Evolutionary conservation across 2,797 vertebrate genomes (phyloP).

Genomic region (Pipistrellus kuhlii): DNA sequence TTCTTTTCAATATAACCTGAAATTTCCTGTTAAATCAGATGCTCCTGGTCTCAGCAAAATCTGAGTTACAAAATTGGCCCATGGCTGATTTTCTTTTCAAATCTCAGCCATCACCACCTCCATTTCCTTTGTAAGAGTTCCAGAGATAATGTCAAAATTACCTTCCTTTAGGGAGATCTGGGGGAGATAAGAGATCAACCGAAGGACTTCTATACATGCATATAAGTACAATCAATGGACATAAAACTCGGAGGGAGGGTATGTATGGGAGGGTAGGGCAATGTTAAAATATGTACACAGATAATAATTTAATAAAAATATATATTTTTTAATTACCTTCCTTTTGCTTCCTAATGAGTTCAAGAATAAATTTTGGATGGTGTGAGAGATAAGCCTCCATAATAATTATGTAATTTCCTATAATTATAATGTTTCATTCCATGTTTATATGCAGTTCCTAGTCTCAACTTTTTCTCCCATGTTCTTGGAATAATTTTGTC

Average conservation of each 20-base stretch:
- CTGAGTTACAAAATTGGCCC: slow-evolving; percentile 97
- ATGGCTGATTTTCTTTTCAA: slow-evolving; percentile 97
- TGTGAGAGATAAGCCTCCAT: slow-evolving; percentile 99
- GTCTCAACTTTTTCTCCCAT: too few relatives aligned
- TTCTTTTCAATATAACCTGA: slow-evolving; percentile 96
- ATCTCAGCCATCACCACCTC: slow-evolving; percentile 98
- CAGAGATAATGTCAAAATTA: slow-evolving; percentile 96
- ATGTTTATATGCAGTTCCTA: slow-evolving; percentile 98
- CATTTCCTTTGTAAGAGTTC: slow-evolving; percentile 94
- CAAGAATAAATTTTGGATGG: slow-evolving; percentile 82
- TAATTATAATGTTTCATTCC: slow-evolving; percentile 93
- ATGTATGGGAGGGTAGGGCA: too few relatives aligned
- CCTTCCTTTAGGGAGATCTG: slow-evolving; percentile 88
- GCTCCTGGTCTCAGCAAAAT: slow-evolving; percentile 95
- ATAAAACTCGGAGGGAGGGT: too few relatives aligned
- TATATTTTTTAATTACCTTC: slow-evolving; percentile 88
- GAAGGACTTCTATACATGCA: too few relatives aligned
- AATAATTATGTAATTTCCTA: slow-evolving; percentile 96
- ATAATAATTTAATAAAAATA: too few relatives aligned
- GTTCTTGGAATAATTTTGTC: slow-evolving; percentile 89
- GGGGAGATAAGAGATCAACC: too few relatives aligned
- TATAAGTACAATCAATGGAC: too few relatives aligned
- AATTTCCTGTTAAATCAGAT: slow-evolving; percentile 98
- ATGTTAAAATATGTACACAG: too few relatives aligned
- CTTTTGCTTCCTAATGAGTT: slow-evolving; percentile 91